Evolutionary conservation across 2,113 vertebrate species (phyloP), one percentile per base, ranked within the genome.

Genomic region (Opisthocomus hoazin): DNA sequence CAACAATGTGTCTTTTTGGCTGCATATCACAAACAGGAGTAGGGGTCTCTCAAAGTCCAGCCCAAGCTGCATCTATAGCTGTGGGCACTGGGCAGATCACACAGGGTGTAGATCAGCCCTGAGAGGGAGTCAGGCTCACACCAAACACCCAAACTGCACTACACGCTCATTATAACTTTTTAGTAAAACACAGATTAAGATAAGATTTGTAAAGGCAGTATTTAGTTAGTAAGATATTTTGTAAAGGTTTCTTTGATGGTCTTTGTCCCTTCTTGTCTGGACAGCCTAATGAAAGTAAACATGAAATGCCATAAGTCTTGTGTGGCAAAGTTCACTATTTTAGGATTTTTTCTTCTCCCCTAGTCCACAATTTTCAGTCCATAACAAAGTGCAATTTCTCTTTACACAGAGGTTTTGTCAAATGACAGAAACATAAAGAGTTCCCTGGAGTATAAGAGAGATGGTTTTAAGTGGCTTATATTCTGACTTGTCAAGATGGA

Each of bases 101-200:
- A 22, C 4, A 54, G 34, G 6, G 21, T 48, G 15, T 18, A 54
- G 22, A 16, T 30, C 46, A 54, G 10, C 8, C 27, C 5, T 24
- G 15, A 60, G 20, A 30, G 6, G 19, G 4, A 27, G 39, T 65
- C 32, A n/a, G 8, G 18, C 10, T 73, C 15, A 29, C 41, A 61
- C 3, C 0, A 2, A 2, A 43, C 6, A 36, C 5, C 61, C 17
- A 46, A 16, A 14, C 16, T 63, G 9, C 12, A 11, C 43, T 64
- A 68, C 23, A n/a, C 2, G 30, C 7, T 65, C 27, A 53, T 41
- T 37, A 22, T 34, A 6, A 30, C 11, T 34, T 48, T 53, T 84
- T 61, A 51, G 21, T 65, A 75, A 69, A 69, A 34, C 3, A 24
- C 13, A 34, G 21, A 12, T 41, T 34, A 58, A 27, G 12, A 18